A percentile compares a stretch with the other conserved stretches of the same genome.
Evolutionary conservation across 1,140 invertebrate species (phyloP).

Genomic region (Wasmannia auropunctata): DNA sequence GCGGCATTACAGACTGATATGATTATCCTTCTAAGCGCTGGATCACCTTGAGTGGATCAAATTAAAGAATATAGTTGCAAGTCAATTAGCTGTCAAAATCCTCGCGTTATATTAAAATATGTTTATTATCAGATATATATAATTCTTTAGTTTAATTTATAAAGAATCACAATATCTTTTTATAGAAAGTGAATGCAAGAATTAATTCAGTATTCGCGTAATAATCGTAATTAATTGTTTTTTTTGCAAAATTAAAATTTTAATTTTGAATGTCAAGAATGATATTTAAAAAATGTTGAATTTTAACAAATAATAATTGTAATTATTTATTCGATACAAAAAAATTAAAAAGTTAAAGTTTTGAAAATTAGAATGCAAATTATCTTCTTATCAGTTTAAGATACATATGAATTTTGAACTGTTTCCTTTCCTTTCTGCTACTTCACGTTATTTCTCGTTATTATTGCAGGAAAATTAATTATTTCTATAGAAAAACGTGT

Average conservation of each 20-base stretch:
- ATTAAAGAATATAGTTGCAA: background rate
- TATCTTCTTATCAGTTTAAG: background rate
- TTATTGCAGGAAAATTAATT: constrained; percentile 13
- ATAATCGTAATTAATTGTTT: background rate
- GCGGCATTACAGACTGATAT: constrained; percentile 44
- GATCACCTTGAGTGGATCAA: background rate
- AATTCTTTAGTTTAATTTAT: background rate
- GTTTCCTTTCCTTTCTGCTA: background rate
- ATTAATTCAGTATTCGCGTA: background rate
- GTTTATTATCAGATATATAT: background rate
- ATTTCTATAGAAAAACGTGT: background rate
- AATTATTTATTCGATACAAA: background rate
- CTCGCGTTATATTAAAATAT: background rate
- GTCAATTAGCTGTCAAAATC: background rate
- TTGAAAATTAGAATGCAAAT: background rate
- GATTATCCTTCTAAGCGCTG: constrained; percentile 5
- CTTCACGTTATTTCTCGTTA: background rate
- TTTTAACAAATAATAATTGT: background rate
- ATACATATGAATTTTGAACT: background rate
- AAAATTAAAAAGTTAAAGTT: background rate
- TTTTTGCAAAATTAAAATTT: background rate
- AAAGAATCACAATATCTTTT: background rate
- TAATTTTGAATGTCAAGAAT: background rate
- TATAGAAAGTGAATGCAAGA: background rate
- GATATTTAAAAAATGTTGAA: background rate